These are phyloP conservation scores for Pteria penguin DNA, from an alignment of 2,888 invertebrate species.

Conservation along the genomic window DNA sequence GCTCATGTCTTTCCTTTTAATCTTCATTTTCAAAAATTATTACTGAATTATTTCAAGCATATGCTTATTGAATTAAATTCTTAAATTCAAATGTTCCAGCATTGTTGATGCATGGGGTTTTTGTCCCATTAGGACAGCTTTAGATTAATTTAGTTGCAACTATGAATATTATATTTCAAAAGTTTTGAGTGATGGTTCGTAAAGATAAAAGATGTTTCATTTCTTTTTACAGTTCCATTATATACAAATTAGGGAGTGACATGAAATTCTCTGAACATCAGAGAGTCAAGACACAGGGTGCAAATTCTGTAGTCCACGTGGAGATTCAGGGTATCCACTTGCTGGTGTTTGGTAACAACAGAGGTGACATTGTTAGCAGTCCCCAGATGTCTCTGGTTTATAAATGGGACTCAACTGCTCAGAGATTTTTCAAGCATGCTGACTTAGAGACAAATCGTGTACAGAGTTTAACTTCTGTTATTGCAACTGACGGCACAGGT, in stretches of 20 bases:
- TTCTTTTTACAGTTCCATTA: slow-evolving; percentile 68
- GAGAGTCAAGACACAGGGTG: slow-evolving; percentile 70
- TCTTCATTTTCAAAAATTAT: too few relatives aligned
- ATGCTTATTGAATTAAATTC: too few relatives aligned
- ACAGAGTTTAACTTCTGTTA: slow-evolving; percentile 55
- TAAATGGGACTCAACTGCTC: slow-evolving; percentile 66
- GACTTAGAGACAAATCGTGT: slow-evolving; percentile 65
- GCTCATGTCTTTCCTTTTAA: too few relatives aligned
- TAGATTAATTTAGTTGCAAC: neutral
- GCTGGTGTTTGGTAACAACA: slow-evolving; percentile 72
- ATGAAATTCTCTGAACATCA: slow-evolving; percentile 72
- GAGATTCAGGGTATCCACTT: slow-evolving; percentile 58
- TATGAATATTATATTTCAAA: neutral
- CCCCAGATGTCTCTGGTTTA: slow-evolving; percentile 69
- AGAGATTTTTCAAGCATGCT: slow-evolving; percentile 67
- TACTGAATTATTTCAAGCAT: too few relatives aligned
- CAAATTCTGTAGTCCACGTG: slow-evolving; percentile 63
- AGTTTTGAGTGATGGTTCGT: neutral
- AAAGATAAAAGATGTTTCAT: neutral
- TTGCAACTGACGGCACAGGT: slow-evolving; percentile 63
- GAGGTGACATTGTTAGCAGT: slow-evolving; percentile 67
- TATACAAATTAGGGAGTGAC: slow-evolving; percentile 69
- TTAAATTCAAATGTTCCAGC: too few relatives aligned
- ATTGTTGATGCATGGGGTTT: neutral
- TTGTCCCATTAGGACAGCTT: too few relatives aligned